A percentile compares a stretch with the other conserved stretches of the same genome.
Conservation (phyloP, 1,140 invertebrate species). For the Elysia chlorotica region DNA sequence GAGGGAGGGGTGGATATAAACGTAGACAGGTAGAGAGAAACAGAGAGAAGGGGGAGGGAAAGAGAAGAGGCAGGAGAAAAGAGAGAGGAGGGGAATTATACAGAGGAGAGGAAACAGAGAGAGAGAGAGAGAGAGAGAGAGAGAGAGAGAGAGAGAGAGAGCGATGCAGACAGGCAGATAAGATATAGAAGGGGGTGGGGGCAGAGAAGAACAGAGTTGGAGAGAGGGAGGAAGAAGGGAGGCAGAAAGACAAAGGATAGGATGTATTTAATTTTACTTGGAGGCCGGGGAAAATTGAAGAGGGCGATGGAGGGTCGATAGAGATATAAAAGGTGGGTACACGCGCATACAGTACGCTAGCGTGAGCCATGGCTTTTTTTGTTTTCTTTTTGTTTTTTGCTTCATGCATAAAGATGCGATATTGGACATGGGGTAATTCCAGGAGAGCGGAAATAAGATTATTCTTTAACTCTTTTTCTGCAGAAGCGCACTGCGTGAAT, state of each 20-base stretch:
- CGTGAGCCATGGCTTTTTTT: too few relatives aligned
- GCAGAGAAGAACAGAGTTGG: neutral
- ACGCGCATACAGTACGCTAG: too few relatives aligned
- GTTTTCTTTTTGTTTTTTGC: too few relatives aligned
- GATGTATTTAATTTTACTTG: too few relatives aligned
- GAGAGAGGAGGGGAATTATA: neutral
- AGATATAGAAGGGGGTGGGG: neutral
- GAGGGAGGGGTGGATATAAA: neutral
- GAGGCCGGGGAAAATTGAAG: too few relatives aligned
- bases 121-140: slow-evolving; percentile 13
- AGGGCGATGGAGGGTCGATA: too few relatives aligned
- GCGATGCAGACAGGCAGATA: neutral
- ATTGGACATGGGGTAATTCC: too few relatives aligned
- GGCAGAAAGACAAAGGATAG: slow-evolving; percentile 2
- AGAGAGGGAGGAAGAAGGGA: neutral
- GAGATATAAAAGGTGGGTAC: too few relatives aligned
- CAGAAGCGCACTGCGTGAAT: too few relatives aligned
- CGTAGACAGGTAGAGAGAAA: neutral
- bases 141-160: slow-evolving; percentile 14
- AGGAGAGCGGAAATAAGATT: too few relatives aligned
- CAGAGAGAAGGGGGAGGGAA: neutral
- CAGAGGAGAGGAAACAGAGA: neutral
- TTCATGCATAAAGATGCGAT: too few relatives aligned
- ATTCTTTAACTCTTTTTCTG: too few relatives aligned
- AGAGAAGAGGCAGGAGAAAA: neutral